Conservation (phyloP, 2,888 invertebrate genomes). For the Mesochorus sp. region DNA sequence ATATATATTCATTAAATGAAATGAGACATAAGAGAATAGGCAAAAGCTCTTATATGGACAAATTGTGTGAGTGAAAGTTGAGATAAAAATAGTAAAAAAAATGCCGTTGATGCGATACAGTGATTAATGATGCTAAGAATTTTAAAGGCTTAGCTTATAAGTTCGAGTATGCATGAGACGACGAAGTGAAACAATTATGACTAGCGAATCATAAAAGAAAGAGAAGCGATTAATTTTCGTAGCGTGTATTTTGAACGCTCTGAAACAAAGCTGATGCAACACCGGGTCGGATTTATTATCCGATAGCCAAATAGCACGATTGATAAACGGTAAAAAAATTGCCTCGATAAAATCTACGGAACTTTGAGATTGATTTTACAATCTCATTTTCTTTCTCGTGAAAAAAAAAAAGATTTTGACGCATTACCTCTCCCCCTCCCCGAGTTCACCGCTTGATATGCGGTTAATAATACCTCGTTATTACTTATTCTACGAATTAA, state of each 20-base stretch:
- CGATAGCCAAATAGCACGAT: slow-evolving; percentile 12
- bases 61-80: slow-evolving; percentile 25
- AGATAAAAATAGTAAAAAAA: slow-evolving; percentile 7
- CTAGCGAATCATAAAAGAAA: background rate
- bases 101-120: slow-evolving; percentile 15
- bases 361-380: slow-evolving; percentile 59
- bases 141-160: slow-evolving; percentile 44
- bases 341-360: no score
- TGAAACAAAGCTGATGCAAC: no score
- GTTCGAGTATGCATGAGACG: slow-evolving; percentile 16
- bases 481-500: slow-evolving; percentile 73
- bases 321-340: slow-evolving; percentile 11
- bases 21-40: background rate
- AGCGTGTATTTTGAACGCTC: background rate
- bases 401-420: slow-evolving; percentile 8
- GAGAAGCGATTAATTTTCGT: background rate
- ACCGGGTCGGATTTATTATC: slow-evolving; percentile 16
- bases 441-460: slow-evolving; percentile 12
- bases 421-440: slow-evolving; percentile 1
- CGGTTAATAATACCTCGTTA: slow-evolving; percentile 75
- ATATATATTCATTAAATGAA: background rate
- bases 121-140: slow-evolving; percentile 35
- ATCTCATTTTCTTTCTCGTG: slow-evolving; percentile 37
- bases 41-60: background rate
- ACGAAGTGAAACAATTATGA: slow-evolving; percentile 17